Evolutionary conservation across 1,140 invertebrate genomes (phyloP).

Genomic region (Leptestheria dahalacensis): DNA sequence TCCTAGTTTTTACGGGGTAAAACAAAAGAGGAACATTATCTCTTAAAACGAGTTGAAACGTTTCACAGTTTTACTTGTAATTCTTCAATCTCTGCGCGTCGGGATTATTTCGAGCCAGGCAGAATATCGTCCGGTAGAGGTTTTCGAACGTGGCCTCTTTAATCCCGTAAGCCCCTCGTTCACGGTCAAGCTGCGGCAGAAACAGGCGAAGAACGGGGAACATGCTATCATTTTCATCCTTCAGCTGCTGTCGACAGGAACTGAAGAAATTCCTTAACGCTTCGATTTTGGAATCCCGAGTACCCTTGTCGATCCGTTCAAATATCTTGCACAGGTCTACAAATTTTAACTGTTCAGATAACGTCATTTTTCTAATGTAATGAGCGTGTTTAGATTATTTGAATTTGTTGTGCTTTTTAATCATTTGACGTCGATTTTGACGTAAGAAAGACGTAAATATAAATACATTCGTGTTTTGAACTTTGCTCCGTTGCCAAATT

Average conservation of each 20-base stretch:
- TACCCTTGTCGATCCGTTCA: background rate
- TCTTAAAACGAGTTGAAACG: background rate
- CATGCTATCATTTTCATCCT: constrained; percentile 35
- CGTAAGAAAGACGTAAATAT: too few relatives aligned
- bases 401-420: too few relatives aligned
- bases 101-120: constrained; percentile 42
- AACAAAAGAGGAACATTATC: constrained; percentile 21
- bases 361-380: background rate
- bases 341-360: background rate
- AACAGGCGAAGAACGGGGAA: constrained; percentile 54
- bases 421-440: too few relatives aligned
- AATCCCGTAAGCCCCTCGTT: constrained; percentile 45
- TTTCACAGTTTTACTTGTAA: constrained; percentile 29
- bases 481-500: too few relatives aligned
- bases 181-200: constrained; percentile 47
- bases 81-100: constrained; percentile 48
- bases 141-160: constrained; percentile 46
- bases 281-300: constrained; percentile 27
- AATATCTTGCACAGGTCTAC: background rate
- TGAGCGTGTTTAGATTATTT: too few relatives aligned
- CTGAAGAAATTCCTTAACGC: constrained; percentile 37
- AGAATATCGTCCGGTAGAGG: constrained; percentile 49
- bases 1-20: constrained; percentile 22
- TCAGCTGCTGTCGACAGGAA: constrained; percentile 32
- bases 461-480: too few relatives aligned